A percentile compares a stretch with the other conserved stretches of the same genome.
Conservation (phyloP, 2,888 invertebrate species). For the Parthenolecanium corni region DNA sequence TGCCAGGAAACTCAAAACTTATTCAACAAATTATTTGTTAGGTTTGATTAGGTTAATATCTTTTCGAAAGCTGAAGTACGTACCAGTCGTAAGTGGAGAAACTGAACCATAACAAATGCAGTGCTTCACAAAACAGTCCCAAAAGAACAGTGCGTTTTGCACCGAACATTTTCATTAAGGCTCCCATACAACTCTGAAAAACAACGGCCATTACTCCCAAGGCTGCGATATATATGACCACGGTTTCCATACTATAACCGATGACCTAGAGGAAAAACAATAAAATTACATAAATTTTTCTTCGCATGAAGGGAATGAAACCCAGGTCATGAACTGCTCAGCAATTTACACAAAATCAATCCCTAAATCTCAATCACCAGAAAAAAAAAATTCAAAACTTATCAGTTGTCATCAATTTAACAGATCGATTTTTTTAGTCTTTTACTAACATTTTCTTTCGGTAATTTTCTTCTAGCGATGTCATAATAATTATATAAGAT, state of each 20-base stretch:
- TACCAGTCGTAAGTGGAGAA: conserved; percentile 90
- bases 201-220: conserved; percentile 92
- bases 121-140: conserved; percentile 89
- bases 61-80: conserved; percentile 34
- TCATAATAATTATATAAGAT: too few species aligned
- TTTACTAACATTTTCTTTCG: too few species aligned
- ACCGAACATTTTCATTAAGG: conserved; percentile 75
- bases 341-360: too few species aligned
- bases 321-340: background rate
- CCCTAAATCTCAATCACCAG: too few species aligned
- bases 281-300: background rate
- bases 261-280: conserved; percentile 50
- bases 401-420: too few species aligned
- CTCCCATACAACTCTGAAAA: conserved; percentile 79
- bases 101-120: conserved; percentile 95
- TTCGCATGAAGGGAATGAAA: background rate
- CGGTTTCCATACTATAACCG: conserved; percentile 89
- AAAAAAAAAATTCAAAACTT: conserved; percentile 3
- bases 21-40: too few species aligned
- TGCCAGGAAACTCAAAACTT: too few species aligned
- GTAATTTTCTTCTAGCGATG: too few species aligned
- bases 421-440: too few species aligned
- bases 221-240: conserved; percentile 93
- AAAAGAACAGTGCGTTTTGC: conserved; percentile 95
- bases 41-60: too few species aligned